Evolutionary conservation across 2,113 vertebrate genomes (phyloP), one percentile per base, ranked within the genome.

Genomic region (Phalacrocorax brasilianus): DNA sequence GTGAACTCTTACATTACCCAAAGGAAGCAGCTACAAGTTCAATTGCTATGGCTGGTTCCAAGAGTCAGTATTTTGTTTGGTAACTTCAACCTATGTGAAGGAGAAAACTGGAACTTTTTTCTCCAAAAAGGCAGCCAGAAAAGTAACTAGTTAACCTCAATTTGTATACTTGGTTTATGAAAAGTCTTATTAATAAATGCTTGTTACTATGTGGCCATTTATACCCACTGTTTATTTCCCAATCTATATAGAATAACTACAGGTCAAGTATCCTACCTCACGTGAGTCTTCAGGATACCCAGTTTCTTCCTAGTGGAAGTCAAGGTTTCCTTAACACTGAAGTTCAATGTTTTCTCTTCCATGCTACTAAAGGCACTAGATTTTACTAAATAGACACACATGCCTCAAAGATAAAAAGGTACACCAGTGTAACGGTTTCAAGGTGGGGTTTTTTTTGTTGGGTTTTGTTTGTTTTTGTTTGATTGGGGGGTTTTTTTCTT

Each of bases 21-120:
- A 21, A 49, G 19, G 18, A 77, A 85, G 74, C 28, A 73, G 8
- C 27, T 45, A 11, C 18, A 73, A 84, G 35, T 45, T 30, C 12
- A 67, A 40, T 58, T 78, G 44, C 40, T 77, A 26, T 2, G 12
- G 5, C 58, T 85, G 9, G 9, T 50, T 89, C 5, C 14, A 56
- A 40, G 33, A 63, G 14, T 56, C 63, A 49, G 9, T 76, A 55
- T 62, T 95, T 78, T 76, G 59, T 42, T 63, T n/a, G 68, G 42
- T 20, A 91, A 55, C 23, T 33, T 83, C 55, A 75, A 12, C 22
- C 21, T 50, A 8, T 0, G 0, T 8, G 14, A 77, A 67, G 12
- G 19, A 61, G 3, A 76, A 40, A 44, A 53, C 0, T 30, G 14
- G 12, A 63, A 67, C 3, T 14, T 49, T 86, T 76, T 93, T 62